These are phyloP conservation scores for Sesamia inferens DNA, from an alignment of 2,888 invertebrate species.

Conservation along the genomic window DNA sequence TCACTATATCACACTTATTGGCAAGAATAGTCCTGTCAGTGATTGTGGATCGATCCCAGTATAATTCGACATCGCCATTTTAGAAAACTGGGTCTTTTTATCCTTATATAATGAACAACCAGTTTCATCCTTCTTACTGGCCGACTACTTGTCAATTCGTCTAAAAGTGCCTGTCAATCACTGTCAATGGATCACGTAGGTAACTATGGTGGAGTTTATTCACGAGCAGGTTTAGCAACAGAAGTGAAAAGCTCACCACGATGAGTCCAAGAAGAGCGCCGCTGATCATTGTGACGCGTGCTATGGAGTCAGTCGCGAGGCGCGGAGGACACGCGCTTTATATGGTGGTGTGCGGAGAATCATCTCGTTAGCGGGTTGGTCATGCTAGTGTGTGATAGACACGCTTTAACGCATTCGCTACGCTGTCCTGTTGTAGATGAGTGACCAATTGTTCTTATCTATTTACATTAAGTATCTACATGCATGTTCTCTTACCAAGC, in stretches of 20 bases:
- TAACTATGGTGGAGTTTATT: background rate
- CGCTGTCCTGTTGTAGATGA: constrained; percentile 12
- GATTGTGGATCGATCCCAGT: too few relatives aligned
- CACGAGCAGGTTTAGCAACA: background rate
- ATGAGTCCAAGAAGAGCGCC: constrained; percentile 30
- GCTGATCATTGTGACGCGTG: constrained; percentile 18
- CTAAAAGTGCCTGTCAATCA: too few relatives aligned
- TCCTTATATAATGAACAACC: background rate
- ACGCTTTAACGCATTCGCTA: constrained; percentile 33
- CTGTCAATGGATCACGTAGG: background rate
- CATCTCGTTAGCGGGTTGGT: constrained; percentile 20
- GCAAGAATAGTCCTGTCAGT: too few relatives aligned
- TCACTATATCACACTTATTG: too few relatives aligned
- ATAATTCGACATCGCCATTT: too few relatives aligned
- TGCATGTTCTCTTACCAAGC: background rate
- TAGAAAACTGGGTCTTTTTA: too few relatives aligned
- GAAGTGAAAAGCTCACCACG: constrained; percentile 37
- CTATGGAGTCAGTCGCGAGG: background rate
- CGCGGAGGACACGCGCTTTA: background rate
- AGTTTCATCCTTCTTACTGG: background rate
- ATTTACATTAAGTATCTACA: too few relatives aligned
- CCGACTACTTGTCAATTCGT: too few relatives aligned
- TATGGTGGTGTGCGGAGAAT: constrained; percentile 26
- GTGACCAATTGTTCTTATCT: background rate
- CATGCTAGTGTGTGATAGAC: constrained; percentile 22